phyloP scores from a whole-genome alignment of 1,140 invertebrate genomes.

The Bombus superbus region DNA sequence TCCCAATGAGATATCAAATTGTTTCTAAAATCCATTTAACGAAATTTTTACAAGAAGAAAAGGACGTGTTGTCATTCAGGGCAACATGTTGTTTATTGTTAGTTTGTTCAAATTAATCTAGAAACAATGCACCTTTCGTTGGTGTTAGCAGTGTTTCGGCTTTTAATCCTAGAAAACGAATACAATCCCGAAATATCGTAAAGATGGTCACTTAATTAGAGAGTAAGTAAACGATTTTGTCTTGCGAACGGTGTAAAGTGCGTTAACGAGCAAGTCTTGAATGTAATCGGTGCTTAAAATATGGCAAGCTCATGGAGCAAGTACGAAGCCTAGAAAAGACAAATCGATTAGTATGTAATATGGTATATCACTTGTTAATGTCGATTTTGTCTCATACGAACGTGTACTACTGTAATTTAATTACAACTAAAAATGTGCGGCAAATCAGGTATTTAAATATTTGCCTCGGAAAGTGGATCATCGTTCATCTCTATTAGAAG shows the following conservation, averaged over 20 bases:
- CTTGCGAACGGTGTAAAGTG: constrained; percentile 60
- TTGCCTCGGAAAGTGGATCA: constrained; percentile 63
- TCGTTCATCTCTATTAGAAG: constrained; percentile 73
- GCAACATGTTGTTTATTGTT: constrained; percentile 48
- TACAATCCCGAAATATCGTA: constrained; percentile 49
- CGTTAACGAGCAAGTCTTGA: constrained; percentile 46
- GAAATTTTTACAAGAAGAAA: constrained; percentile 56
- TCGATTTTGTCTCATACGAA: constrained; percentile 63
- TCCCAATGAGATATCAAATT: constrained; percentile 53
- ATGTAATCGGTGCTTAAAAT: constrained; percentile 64
- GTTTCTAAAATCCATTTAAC: constrained; percentile 50
- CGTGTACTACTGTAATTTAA: constrained; percentile 69
- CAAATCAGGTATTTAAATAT: constrained; percentile 63
- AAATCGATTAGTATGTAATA: constrained; percentile 69
- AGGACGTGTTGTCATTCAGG: constrained; percentile 58
- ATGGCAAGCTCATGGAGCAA: constrained; percentile 59
- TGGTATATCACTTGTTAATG: constrained; percentile 61
- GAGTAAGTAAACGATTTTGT: constrained; percentile 63
- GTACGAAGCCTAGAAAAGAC: constrained; percentile 62
- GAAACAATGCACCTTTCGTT: constrained; percentile 47
- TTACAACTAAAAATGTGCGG: constrained; percentile 60
- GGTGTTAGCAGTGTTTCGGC: constrained; percentile 64
- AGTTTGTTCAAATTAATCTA: constrained; percentile 59
- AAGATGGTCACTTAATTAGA: constrained; percentile 68
- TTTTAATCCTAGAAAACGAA: constrained; percentile 59